Base-by-base conservation (phyloP, 2,888 invertebrate species). In the Microctonus hyperodae region DNA sequence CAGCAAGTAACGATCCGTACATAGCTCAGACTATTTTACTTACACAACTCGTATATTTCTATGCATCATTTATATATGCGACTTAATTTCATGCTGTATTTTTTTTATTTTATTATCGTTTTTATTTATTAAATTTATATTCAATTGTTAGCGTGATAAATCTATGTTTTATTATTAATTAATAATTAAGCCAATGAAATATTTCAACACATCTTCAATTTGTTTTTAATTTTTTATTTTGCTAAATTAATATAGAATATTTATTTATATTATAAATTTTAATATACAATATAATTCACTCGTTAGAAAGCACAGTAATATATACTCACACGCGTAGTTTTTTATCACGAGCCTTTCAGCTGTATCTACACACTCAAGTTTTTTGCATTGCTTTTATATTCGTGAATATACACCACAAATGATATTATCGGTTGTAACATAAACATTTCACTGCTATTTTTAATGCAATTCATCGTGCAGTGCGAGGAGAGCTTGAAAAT, bases 391-490 rank as follows among this genome's bases (percentile, higher is more conserved):
- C 37, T 58, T 58, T 40, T 7, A 40, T 37, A 37, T 31, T 28
- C 6, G 37, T n/a, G 13, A 37, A 37, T n/a, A n/a, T 23, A 22
- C 20, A 22, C 40, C 23, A 23, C 20, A 16, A 7, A 40, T 13
- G 20, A 58, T 40, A 37, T 23, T 37, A 58, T 58, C 57, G n/a
- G 20, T 23, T 13, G 13, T 10, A 25, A 7, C 23, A 35, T 58
- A 37, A 58, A 58, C 40, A 35, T 58, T 58, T 35, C 57, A 58
- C 37, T 58, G 57, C 13, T 23, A n/a, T 58, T 13, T 58, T 57
- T 40, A 37, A 58, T 40, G 57, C 40, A 37, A 58, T 58, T 37
- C n/a, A 10, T 57, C 55, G 55, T 55, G 33, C 33, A 33, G 25
- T 25, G 3, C 13, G 23, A 7, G 55, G 33, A 28, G 33, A 28